Conservation (phyloP, 1,140 invertebrate genomes). For the Oscheius sp. region DNA sequence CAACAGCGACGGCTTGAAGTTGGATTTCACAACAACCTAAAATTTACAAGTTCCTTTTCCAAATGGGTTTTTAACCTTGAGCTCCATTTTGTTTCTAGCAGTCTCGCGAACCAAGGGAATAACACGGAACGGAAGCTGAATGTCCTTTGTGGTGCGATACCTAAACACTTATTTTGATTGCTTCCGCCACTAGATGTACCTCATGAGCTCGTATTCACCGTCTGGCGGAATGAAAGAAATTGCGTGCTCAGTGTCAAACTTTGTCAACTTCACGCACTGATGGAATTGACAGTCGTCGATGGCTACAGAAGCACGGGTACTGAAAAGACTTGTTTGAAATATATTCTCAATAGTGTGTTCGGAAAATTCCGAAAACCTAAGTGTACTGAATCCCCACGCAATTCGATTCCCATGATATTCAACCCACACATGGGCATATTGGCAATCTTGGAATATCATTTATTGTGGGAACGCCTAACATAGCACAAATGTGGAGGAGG, state of each 20-base stretch:
- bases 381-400: too few species aligned
- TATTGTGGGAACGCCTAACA: too few species aligned
- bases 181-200: constrained; percentile 65
- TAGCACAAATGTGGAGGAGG: too few species aligned
- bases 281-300: constrained; percentile 99
- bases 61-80: constrained; percentile 69
- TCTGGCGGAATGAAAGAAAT: constrained; percentile 99
- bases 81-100: constrained; percentile 98
- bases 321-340: constrained; percentile 45
- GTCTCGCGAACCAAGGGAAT: constrained; percentile 97
- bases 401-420: too few species aligned
- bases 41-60: too few species aligned
- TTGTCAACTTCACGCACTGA: constrained; percentile 98
- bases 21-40: constrained; percentile 91
- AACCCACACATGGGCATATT: too few species aligned
- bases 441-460: too few species aligned
- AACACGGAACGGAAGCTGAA: constrained; percentile 96
- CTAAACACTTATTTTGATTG: constrained; percentile 64
- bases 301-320: constrained; percentile 76
- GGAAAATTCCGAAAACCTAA: constrained; percentile 35
- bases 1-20: constrained; percentile 94
- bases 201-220: constrained; percentile 99
- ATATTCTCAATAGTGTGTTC: too few species aligned
- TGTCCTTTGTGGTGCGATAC: constrained; percentile 99
- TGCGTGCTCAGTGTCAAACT: constrained; percentile 99